A percentile compares a stretch with the other conserved stretches of the same genome.
Conservation (phyloP, 1,140 invertebrate genomes). For the Patella vulgata region DNA sequence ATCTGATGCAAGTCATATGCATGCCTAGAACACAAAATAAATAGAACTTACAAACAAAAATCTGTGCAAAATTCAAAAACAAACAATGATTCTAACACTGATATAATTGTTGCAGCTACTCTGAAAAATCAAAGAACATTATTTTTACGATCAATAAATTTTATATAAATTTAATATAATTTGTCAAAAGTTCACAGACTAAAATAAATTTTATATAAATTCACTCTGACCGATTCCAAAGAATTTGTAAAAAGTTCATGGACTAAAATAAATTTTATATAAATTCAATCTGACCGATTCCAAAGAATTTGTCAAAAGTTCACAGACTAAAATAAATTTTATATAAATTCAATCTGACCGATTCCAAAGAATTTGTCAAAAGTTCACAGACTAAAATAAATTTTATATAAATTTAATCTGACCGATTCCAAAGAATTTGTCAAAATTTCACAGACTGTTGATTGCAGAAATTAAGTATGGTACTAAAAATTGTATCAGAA, state of each 20-base stretch:
- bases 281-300: neutral
- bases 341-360: neutral
- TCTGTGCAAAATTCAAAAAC: conserved; percentile 36
- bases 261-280: neutral
- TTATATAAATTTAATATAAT: conserved; percentile 7
- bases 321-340: neutral
- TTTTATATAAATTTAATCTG: neutral
- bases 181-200: conserved; percentile 4
- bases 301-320: neutral
- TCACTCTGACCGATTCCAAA: neutral
- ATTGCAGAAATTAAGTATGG: neutral
- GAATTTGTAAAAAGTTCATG: neutral
- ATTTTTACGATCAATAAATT: neutral
- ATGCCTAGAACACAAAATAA: too few species aligned
- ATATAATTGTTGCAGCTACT: conserved; percentile 27
- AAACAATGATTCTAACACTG: conserved; percentile 41
- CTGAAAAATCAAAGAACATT: conserved; percentile 25
- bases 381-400: neutral
- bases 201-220: conserved; percentile 3
- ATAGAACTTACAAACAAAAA: conserved; percentile 8
- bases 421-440: neutral
- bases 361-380: neutral
- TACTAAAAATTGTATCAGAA: neutral
- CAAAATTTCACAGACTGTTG: neutral
- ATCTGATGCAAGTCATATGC: too few species aligned